phyloP scores from a whole-genome alignment of 2,888 invertebrate species.

The Drosophila diplacantha region DNA sequence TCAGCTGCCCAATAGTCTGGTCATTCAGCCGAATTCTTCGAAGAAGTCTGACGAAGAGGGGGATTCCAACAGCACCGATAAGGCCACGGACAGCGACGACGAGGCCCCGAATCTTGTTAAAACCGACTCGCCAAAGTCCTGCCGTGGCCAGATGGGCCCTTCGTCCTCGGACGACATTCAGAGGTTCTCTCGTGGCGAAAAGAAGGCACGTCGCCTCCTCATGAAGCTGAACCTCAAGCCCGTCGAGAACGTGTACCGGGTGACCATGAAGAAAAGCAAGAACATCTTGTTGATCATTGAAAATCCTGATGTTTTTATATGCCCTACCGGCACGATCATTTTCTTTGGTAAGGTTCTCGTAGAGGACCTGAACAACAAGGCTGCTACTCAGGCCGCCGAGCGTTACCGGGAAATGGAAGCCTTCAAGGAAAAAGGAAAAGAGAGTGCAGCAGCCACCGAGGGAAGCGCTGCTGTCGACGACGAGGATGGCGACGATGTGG shows the following conservation, averaged over 20 bases:
- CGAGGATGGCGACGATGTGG: conserved; percentile 5
- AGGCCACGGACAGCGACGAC: conserved; percentile 34
- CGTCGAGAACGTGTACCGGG: conserved; percentile 48
- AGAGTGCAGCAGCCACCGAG: background rate
- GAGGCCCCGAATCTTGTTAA: conserved; percentile 14
- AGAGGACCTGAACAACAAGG: conserved; percentile 44
- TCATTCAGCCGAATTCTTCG: background rate
- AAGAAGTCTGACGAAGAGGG: background rate
- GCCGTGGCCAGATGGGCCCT: background rate
- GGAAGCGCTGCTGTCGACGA: background rate
- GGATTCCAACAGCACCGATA: background rate
- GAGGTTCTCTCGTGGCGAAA: conserved; percentile 53
- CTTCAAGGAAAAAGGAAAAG: background rate
- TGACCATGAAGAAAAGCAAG: conserved; percentile 55
- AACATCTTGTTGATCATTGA: conserved; percentile 54
- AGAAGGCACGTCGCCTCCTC: conserved; percentile 58
- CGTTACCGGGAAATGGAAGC: conserved; percentile 9
- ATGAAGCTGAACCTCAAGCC: conserved; percentile 51
- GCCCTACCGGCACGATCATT: conserved; percentile 44
- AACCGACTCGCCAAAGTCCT: background rate
- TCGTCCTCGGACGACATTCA: background rate
- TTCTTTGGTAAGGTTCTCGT: conserved; percentile 52
- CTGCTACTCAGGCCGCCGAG: conserved; percentile 50
- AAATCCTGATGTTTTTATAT: conserved; percentile 53
- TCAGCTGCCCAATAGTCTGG: conserved; percentile 5